Evolutionary conservation across 2,888 invertebrate species (phyloP), one percentile per base, ranked within the genome.

Genomic region (Phania funesta): DNA sequence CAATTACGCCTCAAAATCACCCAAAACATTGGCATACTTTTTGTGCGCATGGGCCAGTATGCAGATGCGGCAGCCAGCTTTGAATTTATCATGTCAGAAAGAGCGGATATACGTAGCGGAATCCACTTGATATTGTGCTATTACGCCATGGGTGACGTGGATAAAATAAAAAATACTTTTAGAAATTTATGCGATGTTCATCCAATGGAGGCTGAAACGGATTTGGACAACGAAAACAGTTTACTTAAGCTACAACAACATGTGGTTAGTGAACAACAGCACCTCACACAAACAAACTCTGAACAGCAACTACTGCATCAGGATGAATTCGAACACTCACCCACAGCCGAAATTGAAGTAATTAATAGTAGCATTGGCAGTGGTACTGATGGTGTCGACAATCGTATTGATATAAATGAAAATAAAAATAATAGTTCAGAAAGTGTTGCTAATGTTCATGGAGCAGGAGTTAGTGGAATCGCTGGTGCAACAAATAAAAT

Each of bases 51-150:
- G 96, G 97, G 97, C 29, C 98, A 98, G 90, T 98, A 98, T 91
- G 96, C 96, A 67, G 99, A 99, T 90, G 99, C 99, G 0, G 96
- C 98, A 54, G 96, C 96, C 3, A 98, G 97, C 87, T 98, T 99
- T 91, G 99, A 99, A 89, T 98, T 98, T 91, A 98, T 99, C 78
- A 98, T 99, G 97, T 96, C 97, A 68, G 99, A 99, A 90, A 95
- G 96, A 86, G 95, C 98, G 0, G 97, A 97, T 89, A 96, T 97
- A 88, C 95, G 95, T 87, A 95, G 95, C 84, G 95, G 98, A 50
- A 93, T 99, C 84, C 98, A 99, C 90, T 92, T 98, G 71, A 95
- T 99, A 75, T 91, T 97, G 26, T 97, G 97, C 87, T 96, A 96
- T 85, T 96, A 96, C 88, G 96, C 97, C n/a, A 92, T 97, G 83